Percentiles rank a stretch among this genome's conserved stretches.
These are phyloP conservation scores for Eretmochelys imbricata DNA, from an alignment of 2,113 vertebrate species.

Conservation along the genomic window DNA sequence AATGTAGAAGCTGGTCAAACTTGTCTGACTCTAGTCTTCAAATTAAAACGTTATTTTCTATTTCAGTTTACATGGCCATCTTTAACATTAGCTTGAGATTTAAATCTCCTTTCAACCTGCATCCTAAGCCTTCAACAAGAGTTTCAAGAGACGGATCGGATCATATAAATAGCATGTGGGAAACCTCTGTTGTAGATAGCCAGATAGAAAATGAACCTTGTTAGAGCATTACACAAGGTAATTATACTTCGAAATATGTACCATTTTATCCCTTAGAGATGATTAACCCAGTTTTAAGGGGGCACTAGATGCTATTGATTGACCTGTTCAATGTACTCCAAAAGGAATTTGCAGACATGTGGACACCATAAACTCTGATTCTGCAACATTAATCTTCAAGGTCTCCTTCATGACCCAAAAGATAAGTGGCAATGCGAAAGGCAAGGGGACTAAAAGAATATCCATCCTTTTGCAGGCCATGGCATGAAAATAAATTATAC, in stretches of 20 bases:
- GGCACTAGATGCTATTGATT: constrained; percentile 52
- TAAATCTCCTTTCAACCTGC: constrained; percentile 25
- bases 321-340: constrained; percentile 47
- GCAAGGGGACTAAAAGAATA: not conserved
- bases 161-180: constrained; percentile 24
- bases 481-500: not conserved
- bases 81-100: constrained; percentile 4
- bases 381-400: not conserved
- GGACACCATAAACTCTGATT: constrained; percentile 14
- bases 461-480: not conserved
- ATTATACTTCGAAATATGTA: constrained; percentile 43
- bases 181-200: not conserved
- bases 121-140: constrained; percentile 8
- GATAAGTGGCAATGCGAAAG: constrained; percentile 30
- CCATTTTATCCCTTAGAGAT: constrained; percentile 20
- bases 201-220: constrained; percentile 35
- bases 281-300: constrained; percentile 47
- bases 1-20: not conserved
- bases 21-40: constrained; percentile 47
- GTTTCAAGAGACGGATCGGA: constrained; percentile 42
- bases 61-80: not conserved
- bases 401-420: constrained; percentile 36
- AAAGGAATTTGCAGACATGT: constrained; percentile 25
- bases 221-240: not conserved
- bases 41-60: constrained; percentile 32